Conservation (phyloP, 2,888 invertebrate genomes). For the Heliconius sara region DNA sequence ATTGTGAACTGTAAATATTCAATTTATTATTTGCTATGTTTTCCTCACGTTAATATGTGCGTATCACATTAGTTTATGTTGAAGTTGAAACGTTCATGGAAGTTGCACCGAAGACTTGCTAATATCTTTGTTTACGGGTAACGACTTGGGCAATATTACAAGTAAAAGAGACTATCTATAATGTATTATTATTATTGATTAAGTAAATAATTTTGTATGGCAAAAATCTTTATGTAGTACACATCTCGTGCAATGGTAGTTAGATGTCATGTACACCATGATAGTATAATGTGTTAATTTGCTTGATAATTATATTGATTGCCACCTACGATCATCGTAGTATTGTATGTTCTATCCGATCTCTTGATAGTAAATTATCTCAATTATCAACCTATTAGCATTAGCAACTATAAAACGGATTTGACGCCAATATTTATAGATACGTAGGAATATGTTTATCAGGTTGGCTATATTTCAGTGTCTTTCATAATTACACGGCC, state of each 20-base stretch:
- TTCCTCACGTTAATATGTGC: too few species aligned
- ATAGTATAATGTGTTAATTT: not conserved
- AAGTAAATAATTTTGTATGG: too few species aligned
- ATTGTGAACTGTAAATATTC: not conserved
- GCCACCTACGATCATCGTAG: not conserved
- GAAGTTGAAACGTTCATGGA: too few species aligned
- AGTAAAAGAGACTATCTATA: too few species aligned
- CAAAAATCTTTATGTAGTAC: not conserved
- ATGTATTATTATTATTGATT: too few species aligned
- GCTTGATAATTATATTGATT: conserved; percentile 7
- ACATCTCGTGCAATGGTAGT: not conserved
- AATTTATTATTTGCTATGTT: not conserved
- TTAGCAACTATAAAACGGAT: not conserved
- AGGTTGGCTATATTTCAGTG: not conserved
- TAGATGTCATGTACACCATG: not conserved
- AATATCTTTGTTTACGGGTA: too few species aligned
- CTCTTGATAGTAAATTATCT: not conserved
- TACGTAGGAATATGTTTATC: not conserved
- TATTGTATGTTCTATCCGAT: not conserved
- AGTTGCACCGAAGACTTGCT: too few species aligned
- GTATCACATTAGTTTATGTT: too few species aligned
- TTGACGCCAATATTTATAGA: not conserved
- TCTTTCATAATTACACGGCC: not conserved
- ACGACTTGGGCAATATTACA: too few species aligned
- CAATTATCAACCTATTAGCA: not conserved